Percentiles rank a stretch among this genome's conserved stretches.
These are phyloP conservation scores for Cydia strobilella DNA, from an alignment of 1,140 invertebrate species.

Conservation along the genomic window DNA sequence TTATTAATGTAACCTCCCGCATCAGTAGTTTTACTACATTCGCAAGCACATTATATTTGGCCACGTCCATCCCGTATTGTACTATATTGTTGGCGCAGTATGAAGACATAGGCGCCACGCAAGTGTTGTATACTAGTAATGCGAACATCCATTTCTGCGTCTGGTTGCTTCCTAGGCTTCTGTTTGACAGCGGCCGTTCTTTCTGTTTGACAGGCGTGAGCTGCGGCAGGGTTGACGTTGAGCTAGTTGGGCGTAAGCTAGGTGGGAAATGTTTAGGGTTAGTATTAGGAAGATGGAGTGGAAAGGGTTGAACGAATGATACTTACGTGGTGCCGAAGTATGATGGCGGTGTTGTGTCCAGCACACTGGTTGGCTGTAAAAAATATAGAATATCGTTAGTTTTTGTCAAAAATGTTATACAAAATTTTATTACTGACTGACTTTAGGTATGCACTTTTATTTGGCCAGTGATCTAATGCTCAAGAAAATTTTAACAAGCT, in stretches of 20 bases:
- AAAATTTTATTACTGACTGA: no score
- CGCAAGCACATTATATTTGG: conserved; percentile 62
- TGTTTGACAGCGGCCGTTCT: conserved; percentile 18
- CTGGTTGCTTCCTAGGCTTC: conserved; percentile 36
- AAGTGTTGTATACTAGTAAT: conserved; percentile 68
- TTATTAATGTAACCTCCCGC: conserved; percentile 59
- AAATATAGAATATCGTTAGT: background rate
- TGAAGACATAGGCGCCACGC: conserved; percentile 64
- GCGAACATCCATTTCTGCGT: conserved; percentile 69
- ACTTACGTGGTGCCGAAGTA: conserved; percentile 69
- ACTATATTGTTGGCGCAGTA: conserved; percentile 68
- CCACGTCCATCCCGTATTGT: conserved; percentile 69
- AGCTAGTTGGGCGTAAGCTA: conserved; percentile 56
- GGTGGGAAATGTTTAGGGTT: conserved; percentile 13
- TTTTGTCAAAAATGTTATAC: no score
- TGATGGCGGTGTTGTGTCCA: conserved; percentile 57
- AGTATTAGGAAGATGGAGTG: background rate
- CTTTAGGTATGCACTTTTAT: no score
- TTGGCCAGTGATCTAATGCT: no score
- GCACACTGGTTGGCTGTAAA: conserved; percentile 58
- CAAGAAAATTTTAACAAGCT: no score
- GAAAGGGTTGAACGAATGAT: background rate
- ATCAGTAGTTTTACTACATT: conserved; percentile 58
- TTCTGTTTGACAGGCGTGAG: background rate
- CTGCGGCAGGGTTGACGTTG: conserved; percentile 44